Evolutionary conservation across 1,140 invertebrate species (phyloP).

Genomic region (Drosophila kanapiae): DNA sequence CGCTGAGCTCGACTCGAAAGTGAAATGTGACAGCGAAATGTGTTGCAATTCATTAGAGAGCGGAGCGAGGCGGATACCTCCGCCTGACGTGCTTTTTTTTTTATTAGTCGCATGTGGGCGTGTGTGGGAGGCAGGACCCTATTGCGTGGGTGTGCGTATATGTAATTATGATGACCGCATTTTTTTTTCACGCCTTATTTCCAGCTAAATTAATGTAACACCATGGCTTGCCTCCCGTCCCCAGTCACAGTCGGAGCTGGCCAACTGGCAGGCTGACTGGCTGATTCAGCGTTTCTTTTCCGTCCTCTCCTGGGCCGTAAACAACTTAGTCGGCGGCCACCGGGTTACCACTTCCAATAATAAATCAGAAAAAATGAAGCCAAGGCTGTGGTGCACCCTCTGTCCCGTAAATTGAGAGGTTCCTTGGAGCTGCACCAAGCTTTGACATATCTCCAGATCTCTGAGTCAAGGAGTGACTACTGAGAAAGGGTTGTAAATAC

Average conservation of each 20-base stretch:
- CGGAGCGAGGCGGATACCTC: slow-evolving; percentile 6
- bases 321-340: slow-evolving; percentile 49
- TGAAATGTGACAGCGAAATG: slow-evolving; percentile 65
- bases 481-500: slow-evolving; percentile 13
- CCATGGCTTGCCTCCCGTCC: not conserved
- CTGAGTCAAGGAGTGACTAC: slow-evolving; percentile 3
- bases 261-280: not conserved
- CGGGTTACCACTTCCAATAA: slow-evolving; percentile 47
- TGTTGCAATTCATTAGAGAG: slow-evolving; percentile 78
- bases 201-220: slow-evolving; percentile 52
- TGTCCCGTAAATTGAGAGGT: slow-evolving; percentile 9
- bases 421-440: not conserved
- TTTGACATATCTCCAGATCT: slow-evolving; percentile 21
- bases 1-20: slow-evolving; percentile 56
- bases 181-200: slow-evolving; percentile 60
- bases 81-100: slow-evolving; percentile 23
- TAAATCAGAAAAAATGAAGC: slow-evolving; percentile 50
- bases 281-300: slow-evolving; percentile 46
- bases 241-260: slow-evolving; percentile 9
- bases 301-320: slow-evolving; percentile 30
- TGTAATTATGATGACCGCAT: slow-evolving; percentile 75
- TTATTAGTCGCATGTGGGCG: slow-evolving; percentile 39
- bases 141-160: slow-evolving; percentile 26
- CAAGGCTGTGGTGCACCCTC: slow-evolving; percentile 33
- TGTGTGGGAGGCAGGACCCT: not conserved